These are phyloP conservation scores for Cephalopachus bancanus DNA, from an alignment of 2,797 vertebrate species.

Conservation along the genomic window DNA sequence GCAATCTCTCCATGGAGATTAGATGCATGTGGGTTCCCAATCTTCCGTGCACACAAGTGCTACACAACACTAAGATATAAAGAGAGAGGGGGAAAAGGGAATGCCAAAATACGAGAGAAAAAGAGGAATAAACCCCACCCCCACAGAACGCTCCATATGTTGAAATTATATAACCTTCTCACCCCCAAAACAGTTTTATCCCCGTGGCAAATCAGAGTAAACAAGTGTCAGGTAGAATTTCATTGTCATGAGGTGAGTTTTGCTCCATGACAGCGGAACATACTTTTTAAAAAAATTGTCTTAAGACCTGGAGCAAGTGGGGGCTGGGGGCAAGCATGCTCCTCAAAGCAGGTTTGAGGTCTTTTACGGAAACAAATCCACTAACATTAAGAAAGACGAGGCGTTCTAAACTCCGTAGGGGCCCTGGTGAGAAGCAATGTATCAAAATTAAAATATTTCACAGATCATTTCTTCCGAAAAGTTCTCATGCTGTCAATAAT, in stretches of 20 bases:
- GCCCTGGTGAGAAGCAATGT: constrained; percentile 50
- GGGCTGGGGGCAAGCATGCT: neutral
- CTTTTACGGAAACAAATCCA: constrained; percentile 28
- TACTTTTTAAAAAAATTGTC: neutral
- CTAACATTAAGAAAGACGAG: constrained; percentile 12
- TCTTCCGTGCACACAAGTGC: neutral
- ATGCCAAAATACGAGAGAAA: constrained; percentile 27
- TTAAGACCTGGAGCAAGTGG: neutral
- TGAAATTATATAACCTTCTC: neutral
- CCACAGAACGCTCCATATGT: neutral
- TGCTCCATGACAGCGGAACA: neutral
- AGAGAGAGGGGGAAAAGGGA: neutral
- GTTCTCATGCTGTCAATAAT: constrained; percentile 70
- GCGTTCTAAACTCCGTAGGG: constrained; percentile 20
- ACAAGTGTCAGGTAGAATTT: neutral
- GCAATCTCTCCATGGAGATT: neutral
- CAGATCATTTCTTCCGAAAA: constrained; percentile 75
- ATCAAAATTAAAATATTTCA: constrained; percentile 81
- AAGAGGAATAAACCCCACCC: neutral
- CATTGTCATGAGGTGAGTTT: neutral
- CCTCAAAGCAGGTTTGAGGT: neutral
- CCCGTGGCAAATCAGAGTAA: neutral
- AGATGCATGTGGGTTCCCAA: neutral
- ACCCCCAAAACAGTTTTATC: neutral
- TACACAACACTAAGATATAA: neutral